These are phyloP conservation scores for Actinemys pallida DNA, from an alignment of 2,113 vertebrate genomes.

Conservation along the genomic window DNA sequence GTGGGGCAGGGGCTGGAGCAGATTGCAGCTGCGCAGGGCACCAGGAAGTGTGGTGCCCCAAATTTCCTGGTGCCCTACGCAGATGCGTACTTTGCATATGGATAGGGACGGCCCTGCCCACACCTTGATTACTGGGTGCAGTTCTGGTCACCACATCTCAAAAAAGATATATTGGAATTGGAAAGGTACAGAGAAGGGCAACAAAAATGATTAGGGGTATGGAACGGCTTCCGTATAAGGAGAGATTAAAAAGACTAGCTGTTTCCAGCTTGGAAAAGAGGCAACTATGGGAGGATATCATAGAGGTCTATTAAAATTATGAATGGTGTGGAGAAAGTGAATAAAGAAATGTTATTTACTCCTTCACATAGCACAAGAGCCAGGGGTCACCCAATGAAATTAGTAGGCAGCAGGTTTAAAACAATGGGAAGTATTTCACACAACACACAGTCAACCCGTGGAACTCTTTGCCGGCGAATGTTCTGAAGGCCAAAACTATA, in stretches of 20 bases:
- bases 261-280: neutral
- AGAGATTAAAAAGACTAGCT: neutral
- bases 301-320: neutral
- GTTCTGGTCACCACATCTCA: neutral
- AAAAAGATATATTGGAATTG: neutral
- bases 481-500: neutral
- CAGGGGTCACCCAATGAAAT: neutral
- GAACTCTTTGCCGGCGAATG: neutral
- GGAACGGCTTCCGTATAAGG: neutral
- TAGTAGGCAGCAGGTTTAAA: neutral
- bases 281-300: neutral
- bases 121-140: neutral
- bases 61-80: no score
- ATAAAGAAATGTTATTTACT: neutral
- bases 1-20: no score
- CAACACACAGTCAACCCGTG: neutral
- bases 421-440: neutral
- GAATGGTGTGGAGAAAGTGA: neutral
- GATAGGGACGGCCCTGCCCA: neutral
- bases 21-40: no score
- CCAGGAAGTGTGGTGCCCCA: no score
- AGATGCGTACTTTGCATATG: no score
- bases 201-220: neutral
- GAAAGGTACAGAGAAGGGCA: neutral
- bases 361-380: neutral